phyloP scores from a whole-genome alignment of 2,888 invertebrate genomes.

The Melieria picta region DNA sequence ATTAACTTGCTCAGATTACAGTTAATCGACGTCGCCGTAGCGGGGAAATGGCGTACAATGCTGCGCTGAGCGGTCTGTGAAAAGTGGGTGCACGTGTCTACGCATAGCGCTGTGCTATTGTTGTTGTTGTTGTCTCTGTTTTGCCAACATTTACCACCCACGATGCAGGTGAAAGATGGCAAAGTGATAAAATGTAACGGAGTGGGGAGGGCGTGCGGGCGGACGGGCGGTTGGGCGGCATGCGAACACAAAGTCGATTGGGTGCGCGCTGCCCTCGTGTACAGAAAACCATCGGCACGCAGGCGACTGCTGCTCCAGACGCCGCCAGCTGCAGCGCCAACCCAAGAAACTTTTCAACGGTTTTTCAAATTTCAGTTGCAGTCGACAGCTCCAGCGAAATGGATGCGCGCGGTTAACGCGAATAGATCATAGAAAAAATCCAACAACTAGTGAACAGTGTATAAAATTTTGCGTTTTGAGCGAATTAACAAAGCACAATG shows the following conservation, averaged over 20 bases:
- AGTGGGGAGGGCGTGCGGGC: background rate
- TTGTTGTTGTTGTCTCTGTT: slow-evolving; percentile 12
- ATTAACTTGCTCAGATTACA: slow-evolving; percentile 59
- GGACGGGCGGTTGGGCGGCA: background rate
- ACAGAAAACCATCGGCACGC: too few species aligned
- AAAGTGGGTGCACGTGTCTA: slow-evolving; percentile 55
- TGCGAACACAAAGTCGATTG: background rate
- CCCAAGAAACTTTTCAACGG: background rate
- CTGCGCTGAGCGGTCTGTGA: slow-evolving; percentile 29
- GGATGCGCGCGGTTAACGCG: slow-evolving; percentile 39
- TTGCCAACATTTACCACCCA: slow-evolving; percentile 53
- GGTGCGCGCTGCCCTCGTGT: too few species aligned
- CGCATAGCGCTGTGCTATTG: background rate
- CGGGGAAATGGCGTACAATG: slow-evolving; percentile 7
- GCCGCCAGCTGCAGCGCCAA: too few species aligned
- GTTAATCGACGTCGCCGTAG: slow-evolving; percentile 46
- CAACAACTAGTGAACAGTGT: background rate
- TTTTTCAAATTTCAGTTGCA: slow-evolving; percentile 46
- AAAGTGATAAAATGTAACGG: slow-evolving; percentile 29
- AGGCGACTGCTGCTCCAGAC: too few species aligned
- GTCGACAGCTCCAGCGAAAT: slow-evolving; percentile 42
- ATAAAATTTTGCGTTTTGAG: background rate
- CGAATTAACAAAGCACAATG: too few species aligned
- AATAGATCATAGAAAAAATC: slow-evolving; percentile 16
- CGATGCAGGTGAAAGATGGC: slow-evolving; percentile 52